These are phyloP conservation scores for Erynnis tages DNA, from an alignment of 2,888 invertebrate genomes.

Conservation along the genomic window DNA sequence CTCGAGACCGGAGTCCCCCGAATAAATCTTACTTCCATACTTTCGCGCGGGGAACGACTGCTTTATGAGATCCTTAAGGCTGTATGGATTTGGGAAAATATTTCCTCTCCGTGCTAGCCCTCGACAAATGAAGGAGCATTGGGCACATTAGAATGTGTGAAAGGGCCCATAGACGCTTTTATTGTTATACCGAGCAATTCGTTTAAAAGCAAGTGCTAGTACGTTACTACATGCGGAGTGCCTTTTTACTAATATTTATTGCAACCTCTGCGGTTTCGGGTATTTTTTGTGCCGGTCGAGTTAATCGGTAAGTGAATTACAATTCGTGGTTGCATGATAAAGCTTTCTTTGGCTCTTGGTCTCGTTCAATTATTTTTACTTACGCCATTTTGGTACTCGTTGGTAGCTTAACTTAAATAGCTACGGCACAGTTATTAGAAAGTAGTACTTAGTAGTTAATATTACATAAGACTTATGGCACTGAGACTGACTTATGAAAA, in stretches of 20 bases:
- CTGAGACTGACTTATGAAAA: too few species aligned
- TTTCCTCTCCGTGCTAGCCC: conserved; percentile 78
- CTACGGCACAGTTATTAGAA: too few species aligned
- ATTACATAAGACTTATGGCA: too few species aligned
- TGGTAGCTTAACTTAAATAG: too few species aligned
- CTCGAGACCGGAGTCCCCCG: conserved; percentile 74
- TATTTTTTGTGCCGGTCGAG: conserved; percentile 43
- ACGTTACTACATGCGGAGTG: conserved; percentile 70
- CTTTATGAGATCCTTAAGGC: conserved; percentile 82
- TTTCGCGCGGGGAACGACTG: conserved; percentile 80
- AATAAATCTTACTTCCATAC: conserved; percentile 82
- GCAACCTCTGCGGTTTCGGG: conserved; percentile 40
- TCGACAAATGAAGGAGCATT: conserved; percentile 79
- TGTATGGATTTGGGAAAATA: conserved; percentile 82
- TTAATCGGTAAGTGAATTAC: conserved; percentile 30
- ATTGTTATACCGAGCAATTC: conserved; percentile 80
- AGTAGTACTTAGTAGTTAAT: too few species aligned
- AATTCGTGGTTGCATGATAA: conserved; percentile 4
- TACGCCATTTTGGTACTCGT: too few species aligned
- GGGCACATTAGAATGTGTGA: conserved; percentile 79
- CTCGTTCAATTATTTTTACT: background rate
- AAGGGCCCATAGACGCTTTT: conserved; percentile 76
- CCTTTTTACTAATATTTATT: conserved; percentile 74
- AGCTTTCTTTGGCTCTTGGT: background rate
- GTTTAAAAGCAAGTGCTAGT: conserved; percentile 77